phyloP scores from a whole-genome alignment of 2,797 vertebrate genomes.

The Rhabdophis nuchalis region DNA sequence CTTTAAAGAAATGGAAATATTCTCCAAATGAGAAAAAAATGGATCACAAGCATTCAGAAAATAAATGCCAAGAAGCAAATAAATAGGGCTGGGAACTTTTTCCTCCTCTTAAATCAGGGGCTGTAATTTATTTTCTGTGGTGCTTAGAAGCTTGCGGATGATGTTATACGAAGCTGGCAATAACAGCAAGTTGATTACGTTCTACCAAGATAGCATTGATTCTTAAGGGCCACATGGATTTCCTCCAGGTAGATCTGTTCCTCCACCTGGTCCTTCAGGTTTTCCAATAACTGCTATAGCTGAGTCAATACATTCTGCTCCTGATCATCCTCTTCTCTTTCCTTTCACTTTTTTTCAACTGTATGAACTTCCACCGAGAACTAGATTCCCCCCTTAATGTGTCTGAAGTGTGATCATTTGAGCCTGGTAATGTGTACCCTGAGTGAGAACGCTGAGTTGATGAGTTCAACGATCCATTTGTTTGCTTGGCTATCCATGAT shows the following conservation, averaged over 20 bases:
- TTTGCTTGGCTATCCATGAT: background rate
- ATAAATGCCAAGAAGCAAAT: background rate
- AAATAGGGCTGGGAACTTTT: background rate
- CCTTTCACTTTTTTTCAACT: background rate
- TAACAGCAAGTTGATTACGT: background rate
- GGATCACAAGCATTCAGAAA: background rate
- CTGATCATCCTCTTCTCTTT: background rate
- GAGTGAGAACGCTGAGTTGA: background rate
- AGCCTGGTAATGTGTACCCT: background rate
- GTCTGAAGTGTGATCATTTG: background rate
- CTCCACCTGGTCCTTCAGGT: background rate
- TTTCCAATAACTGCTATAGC: background rate
- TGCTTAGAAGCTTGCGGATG: background rate
- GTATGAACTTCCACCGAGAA: background rate
- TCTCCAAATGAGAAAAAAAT: background rate
- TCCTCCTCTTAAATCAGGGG: background rate
- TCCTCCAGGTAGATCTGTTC: background rate
- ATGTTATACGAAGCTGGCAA: background rate
- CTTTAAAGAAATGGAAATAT: background rate
- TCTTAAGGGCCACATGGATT: background rate
- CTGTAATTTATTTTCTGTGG: background rate
- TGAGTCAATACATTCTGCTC: background rate
- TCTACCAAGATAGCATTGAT: background rate
- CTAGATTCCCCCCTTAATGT: background rate
- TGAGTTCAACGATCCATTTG: background rate